A percentile compares a stretch with the other conserved stretches of the same genome.
phyloP scores from a whole-genome alignment of 2,797 vertebrate species.

The Allobates femoralis region DNA sequence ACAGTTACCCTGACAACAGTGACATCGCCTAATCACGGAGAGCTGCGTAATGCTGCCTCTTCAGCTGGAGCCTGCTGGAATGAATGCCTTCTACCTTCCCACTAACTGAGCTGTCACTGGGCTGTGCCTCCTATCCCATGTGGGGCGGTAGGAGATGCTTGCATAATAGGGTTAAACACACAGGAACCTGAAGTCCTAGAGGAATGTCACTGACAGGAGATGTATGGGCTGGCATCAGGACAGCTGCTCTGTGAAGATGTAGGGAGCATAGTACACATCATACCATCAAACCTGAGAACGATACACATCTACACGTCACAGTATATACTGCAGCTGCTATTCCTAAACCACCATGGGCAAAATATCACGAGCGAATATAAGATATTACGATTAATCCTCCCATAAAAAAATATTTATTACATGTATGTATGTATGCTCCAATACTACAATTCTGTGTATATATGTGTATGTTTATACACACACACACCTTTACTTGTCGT shows the following conservation, averaged over 20 bases:
- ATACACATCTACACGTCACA: neutral
- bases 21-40: constrained; percentile 71
- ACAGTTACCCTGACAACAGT: constrained; percentile 87
- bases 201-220: neutral
- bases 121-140: constrained; percentile 67
- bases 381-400: neutral
- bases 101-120: constrained; percentile 55
- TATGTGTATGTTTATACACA: too few species aligned
- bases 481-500: too few species aligned
- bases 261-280: neutral
- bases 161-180: constrained; percentile 51
- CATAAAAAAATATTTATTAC: neutral
- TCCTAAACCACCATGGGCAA: neutral
- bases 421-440: neutral
- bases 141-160: constrained; percentile 65
- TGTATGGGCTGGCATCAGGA: neutral
- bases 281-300: neutral
- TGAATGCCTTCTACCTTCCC: constrained; percentile 58
- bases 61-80: constrained; percentile 67
- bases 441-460: too few species aligned
- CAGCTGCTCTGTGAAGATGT: neutral
- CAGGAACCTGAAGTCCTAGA: constrained; percentile 34
- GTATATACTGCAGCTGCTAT: neutral
- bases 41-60: constrained; percentile 65
- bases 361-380: neutral